Evolutionary conservation across 2,888 invertebrate species (phyloP).

Genomic region (Drosophila anceps): DNA sequence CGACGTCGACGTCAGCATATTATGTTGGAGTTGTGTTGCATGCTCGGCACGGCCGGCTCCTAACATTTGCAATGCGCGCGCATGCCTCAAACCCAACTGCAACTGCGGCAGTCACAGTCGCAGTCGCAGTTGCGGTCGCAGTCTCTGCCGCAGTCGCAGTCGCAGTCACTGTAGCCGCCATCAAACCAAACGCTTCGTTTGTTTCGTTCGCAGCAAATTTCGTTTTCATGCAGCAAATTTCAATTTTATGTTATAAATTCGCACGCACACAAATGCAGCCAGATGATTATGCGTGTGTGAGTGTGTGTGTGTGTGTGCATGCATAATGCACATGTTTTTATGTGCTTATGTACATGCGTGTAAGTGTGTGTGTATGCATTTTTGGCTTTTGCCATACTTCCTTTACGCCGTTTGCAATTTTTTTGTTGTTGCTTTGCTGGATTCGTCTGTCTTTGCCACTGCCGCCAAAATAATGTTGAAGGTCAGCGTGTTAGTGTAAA

Average conservation of each 20-base stretch:
- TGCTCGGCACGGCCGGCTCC: conserved; percentile 31
- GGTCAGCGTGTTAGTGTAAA: conserved; percentile 78
- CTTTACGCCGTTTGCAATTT: conserved; percentile 57
- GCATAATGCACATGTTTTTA: conserved; percentile 41
- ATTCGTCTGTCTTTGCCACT: conserved; percentile 21
- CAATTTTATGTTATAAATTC: conserved; percentile 78
- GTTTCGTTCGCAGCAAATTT: conserved; percentile 76
- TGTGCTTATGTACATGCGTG: conserved; percentile 11
- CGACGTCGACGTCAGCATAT: conserved; percentile 22
- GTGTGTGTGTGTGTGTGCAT: conserved; percentile 18
- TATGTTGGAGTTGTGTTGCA: conserved; percentile 60
- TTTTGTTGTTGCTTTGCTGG: conserved; percentile 5
- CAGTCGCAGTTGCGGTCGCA: background rate
- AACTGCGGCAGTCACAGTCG: conserved; percentile 6
- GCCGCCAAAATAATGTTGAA: conserved; percentile 72
- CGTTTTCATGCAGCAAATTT: conserved; percentile 81
- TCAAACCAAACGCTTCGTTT: conserved; percentile 44
- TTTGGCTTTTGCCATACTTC: conserved; percentile 66
- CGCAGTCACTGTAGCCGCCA: conserved; percentile 8
- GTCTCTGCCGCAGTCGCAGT: conserved; percentile 9
- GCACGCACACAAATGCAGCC: conserved; percentile 35
- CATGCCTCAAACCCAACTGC: conserved; percentile 55
- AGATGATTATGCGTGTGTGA: conserved; percentile 23
- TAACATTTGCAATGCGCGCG: conserved; percentile 66
- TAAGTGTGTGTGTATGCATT: conserved; percentile 23